Evolutionary conservation across 2,113 vertebrate genomes (phyloP), one percentile per base, ranked within the genome.

Genomic region (Balaenoptera acutorostrata): DNA sequence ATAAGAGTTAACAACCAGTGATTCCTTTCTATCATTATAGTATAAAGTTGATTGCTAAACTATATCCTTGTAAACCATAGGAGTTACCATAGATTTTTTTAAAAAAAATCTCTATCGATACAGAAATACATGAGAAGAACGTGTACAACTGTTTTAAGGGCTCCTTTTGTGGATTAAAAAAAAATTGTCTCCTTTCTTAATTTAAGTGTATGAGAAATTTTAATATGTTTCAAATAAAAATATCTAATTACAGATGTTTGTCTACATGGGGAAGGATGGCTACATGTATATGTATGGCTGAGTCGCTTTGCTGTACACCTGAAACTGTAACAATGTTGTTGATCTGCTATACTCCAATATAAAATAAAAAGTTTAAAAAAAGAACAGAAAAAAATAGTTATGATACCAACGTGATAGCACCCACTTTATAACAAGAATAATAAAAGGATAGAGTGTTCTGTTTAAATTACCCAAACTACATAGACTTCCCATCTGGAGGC

Each of bases 141-240:
- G 5, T 88, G 12, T 27, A 3, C 29, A 71, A 41, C 33, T 61
- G 55, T 91, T 93, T 88, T 87, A 95, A 95, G 46, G 81, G 18
- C 15, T 96, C 61, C 18, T 94, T 92, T 36, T 74, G 29, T 85
- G 69, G 61, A 92, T 72, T 90, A 44, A 74, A 94, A 85, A 97
- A 92, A 13, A 93, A 82, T 8, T n/a, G 29, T 39, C 27, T 77
- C 64, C 39, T 89, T 97, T 82, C 64, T 86, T 93, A 84, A 87
- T 82, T 63, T 81, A 90, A 39, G 92, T 14, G 68, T 71, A 84
- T 64, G 57, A 44, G 41, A 81, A 52, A 83, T 89, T 46, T 80
- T 72, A 97, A n/a, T 27, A 71, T 66, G 55, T 88, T 97, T 94
- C 88, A 96, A 92, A 93, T 87, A 95, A 94, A 94, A 90, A 33